Conservation (phyloP, 2,113 vertebrate genomes). For the Variabilichromis moorii region DNA sequence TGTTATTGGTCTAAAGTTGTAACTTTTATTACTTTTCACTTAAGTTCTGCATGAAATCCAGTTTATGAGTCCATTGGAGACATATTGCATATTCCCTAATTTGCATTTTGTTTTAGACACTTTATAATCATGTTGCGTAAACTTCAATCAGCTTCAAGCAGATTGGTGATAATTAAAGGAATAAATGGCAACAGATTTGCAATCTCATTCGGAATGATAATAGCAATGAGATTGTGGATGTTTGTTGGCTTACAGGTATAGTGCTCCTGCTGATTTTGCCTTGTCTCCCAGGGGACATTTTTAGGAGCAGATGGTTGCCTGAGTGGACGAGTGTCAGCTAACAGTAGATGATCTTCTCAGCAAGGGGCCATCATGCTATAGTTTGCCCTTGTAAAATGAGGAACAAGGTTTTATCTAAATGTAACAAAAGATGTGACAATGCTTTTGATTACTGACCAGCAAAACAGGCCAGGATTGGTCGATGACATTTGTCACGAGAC, state of each 20-base stretch:
- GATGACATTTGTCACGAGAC: background rate
- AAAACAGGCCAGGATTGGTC: background rate
- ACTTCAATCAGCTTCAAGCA: background rate
- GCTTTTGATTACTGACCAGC: background rate
- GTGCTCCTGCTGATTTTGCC: background rate
- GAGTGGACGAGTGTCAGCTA: slow-evolving; percentile 21
- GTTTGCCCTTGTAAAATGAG: background rate
- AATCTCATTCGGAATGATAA: background rate
- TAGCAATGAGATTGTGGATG: background rate
- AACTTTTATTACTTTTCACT: slow-evolving; percentile 6
- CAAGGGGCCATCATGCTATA: background rate
- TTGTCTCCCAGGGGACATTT: slow-evolving; percentile 25
- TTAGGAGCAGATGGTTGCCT: slow-evolving; percentile 37
- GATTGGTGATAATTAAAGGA: background rate
- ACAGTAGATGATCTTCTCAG: slow-evolving; percentile 45
- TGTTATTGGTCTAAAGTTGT: slow-evolving; percentile 2
- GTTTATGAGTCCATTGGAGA: background rate
- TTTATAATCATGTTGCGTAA: background rate
- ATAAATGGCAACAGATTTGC: slow-evolving; percentile 2
- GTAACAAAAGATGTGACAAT: background rate
- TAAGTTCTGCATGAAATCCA: background rate
- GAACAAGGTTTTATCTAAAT: background rate
- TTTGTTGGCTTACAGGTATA: slow-evolving; percentile 18
- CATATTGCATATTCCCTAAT: background rate
- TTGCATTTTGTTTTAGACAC: background rate